Evolutionary conservation across 2,113 vertebrate genomes (phyloP).

Genomic region (Cygnus atratus): DNA sequence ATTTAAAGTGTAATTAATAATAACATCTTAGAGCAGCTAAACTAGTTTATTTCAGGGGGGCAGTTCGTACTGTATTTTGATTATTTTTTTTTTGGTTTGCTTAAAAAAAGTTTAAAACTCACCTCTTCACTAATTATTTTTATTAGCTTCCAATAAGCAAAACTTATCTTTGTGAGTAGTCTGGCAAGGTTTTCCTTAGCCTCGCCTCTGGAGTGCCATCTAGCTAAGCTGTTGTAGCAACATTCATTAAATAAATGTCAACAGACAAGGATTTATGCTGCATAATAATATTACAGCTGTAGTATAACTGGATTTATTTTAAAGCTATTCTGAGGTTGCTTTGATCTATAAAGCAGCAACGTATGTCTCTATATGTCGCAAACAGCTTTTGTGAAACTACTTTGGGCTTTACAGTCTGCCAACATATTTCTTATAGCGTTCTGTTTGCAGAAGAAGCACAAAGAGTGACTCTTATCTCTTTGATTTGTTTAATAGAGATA

Average conservation of each 20-base stretch:
- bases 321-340: conserved; percentile 44
- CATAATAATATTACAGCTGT: conserved; percentile 57
- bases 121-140: neutral
- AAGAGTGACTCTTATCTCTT: neutral
- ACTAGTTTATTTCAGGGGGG: neutral
- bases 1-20: conserved; percentile 49
- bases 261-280: conserved; percentile 61
- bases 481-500: neutral
- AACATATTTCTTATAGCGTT: neutral
- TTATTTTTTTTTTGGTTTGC: neutral
- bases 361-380: conserved; percentile 31
- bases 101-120: neutral
- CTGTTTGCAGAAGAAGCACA: neutral
- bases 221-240: conserved; percentile 63
- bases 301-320: conserved; percentile 64
- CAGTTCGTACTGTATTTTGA: neutral
- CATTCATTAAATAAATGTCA: conserved; percentile 62
- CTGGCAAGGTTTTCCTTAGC: neutral
- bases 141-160: neutral
- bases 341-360: conserved; percentile 48
- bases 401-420: neutral
- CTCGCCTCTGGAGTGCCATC: conserved; percentile 69
- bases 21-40: neutral
- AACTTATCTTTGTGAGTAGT: conserved; percentile 4
- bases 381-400: neutral